A percentile compares a stretch with the other conserved stretches of the same genome.
These are phyloP conservation scores for Mobula hypostoma DNA, from an alignment of 2,113 vertebrate genomes.

Conservation along the genomic window DNA sequence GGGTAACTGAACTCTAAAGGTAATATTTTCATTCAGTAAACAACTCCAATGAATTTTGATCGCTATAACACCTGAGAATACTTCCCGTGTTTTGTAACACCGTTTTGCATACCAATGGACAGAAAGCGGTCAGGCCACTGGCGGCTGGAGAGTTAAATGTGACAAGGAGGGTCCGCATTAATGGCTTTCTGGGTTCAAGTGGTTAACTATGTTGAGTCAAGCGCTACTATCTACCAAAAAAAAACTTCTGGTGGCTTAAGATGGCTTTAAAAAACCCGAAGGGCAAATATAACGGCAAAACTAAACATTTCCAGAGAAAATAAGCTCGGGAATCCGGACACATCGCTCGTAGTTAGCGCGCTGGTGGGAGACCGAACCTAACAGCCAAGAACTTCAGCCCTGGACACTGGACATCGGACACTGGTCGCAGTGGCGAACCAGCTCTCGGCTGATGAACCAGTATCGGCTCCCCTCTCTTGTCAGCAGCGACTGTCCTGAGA, in stretches of 20 bases:
- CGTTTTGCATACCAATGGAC: background rate
- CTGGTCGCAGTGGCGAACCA: too few relatives aligned
- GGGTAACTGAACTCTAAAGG: too few relatives aligned
- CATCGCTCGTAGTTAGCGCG: background rate
- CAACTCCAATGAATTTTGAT: background rate
- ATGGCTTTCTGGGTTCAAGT: background rate
- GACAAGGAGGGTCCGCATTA: background rate
- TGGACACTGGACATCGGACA: too few relatives aligned
- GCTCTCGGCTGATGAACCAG: too few relatives aligned
- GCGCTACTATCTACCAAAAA: background rate
- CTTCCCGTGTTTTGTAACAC: background rate
- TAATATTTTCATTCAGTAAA: background rate
- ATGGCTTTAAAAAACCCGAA: background rate
- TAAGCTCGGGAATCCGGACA: background rate
- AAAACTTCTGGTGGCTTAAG: background rate
- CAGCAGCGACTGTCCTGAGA: background rate
- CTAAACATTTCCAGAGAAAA: background rate
- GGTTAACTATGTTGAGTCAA: background rate
- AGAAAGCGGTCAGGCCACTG: background rate
- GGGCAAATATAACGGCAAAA: background rate
- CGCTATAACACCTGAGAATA: background rate
- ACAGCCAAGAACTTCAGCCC: too few relatives aligned
- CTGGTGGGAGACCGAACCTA: too few relatives aligned
- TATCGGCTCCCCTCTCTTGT: too few relatives aligned
- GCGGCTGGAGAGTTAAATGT: background rate